Evolutionary conservation across 2,797 vertebrate species (phyloP).

Genomic region (Tragopan temminckii): DNA sequence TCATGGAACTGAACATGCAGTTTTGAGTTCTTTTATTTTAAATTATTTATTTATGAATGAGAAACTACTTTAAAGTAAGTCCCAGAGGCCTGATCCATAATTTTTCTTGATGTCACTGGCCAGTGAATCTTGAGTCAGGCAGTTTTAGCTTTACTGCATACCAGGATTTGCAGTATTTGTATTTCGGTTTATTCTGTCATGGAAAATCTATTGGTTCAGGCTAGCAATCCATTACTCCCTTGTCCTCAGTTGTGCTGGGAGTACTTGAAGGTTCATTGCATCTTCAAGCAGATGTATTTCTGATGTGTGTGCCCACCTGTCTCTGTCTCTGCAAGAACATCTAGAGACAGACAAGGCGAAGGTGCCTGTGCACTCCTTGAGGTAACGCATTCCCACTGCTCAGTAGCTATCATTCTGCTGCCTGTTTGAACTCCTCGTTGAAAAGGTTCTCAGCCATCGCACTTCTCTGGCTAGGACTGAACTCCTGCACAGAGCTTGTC

Average conservation of each 20-base stretch:
- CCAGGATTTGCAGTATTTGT: not conserved
- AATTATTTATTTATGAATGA: not conserved
- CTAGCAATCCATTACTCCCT: rapidly evolving
- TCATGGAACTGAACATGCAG: not conserved
- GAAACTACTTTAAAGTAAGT: not conserved
- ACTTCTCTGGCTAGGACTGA: not conserved
- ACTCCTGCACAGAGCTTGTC: not conserved
- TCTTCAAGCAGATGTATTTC: rapidly evolving
- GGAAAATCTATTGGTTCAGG: not conserved
- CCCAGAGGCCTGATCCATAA: not conserved
- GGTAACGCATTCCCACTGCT: not conserved
- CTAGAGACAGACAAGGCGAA: not conserved
- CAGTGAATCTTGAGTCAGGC: not conserved
- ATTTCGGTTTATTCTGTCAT: not conserved
- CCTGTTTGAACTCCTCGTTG: not conserved
- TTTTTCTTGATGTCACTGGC: not conserved
- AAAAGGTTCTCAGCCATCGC: rapidly evolving
- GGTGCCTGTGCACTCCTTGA: not conserved
- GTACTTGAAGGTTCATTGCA: not conserved
- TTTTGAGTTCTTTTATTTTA: not conserved
- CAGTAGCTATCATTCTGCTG: rapidly evolving
- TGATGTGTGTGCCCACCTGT: rapidly evolving
- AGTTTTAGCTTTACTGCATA: not conserved
- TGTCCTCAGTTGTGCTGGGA: not conserved
- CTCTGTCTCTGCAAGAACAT: not conserved